Percentiles rank a stretch among this genome's conserved stretches.
These are phyloP conservation scores for Trachymyrmex septentrionalis DNA, from an alignment of 1,140 invertebrate genomes.

Conservation along the genomic window DNA sequence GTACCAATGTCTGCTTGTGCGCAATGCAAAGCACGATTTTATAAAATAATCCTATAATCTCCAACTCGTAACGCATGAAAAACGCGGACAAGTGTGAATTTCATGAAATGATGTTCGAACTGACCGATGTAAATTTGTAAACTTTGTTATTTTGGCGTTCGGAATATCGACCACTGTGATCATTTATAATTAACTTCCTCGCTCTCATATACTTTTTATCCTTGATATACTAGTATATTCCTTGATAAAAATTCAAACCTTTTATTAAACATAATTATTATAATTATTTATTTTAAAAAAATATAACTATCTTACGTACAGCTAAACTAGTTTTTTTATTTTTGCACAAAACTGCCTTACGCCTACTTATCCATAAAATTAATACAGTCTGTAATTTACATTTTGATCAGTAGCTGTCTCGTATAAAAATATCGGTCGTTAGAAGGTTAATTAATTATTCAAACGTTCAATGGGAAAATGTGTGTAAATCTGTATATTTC, in stretches of 20 bases:
- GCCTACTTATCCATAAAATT: neutral
- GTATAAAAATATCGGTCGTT: neutral
- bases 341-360: neutral
- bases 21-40: neutral
- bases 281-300: neutral
- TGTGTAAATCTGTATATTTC: no score
- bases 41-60: constrained; percentile 10
- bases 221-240: no score
- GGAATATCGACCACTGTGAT: neutral
- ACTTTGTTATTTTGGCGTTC: neutral
- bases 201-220: neutral
- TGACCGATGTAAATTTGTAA: neutral
- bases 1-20: neutral
- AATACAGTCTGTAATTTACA: neutral
- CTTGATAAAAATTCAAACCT: neutral
- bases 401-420: neutral
- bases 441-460: constrained; percentile 25
- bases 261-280: neutral
- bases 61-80: neutral
- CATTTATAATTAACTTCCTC: constrained; percentile 5
- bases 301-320: neutral
- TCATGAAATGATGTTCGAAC: neutral
- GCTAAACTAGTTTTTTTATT: neutral
- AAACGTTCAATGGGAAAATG: neutral
- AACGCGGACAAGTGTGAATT: neutral